These are phyloP conservation scores for Odontothrips loti DNA, from an alignment of 2,888 invertebrate species.

Conservation along the genomic window DNA sequence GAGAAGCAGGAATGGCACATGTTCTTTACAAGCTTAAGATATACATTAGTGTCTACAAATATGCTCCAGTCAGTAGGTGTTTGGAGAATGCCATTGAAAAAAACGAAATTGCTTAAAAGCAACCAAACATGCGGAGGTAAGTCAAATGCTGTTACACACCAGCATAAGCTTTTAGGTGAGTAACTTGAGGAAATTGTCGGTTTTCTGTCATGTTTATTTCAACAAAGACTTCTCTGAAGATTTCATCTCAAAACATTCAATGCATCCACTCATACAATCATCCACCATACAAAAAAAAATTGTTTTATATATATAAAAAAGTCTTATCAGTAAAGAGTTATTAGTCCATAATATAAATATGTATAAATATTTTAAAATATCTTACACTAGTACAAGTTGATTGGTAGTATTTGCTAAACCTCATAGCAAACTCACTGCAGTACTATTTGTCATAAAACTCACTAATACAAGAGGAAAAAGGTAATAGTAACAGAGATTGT, in stretches of 20 bases:
- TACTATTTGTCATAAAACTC: not conserved
- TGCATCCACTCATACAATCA: constrained; percentile 16
- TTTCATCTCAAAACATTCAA: not conserved
- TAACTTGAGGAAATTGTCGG: too few species aligned
- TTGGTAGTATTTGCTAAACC: constrained; percentile 2
- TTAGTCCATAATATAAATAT: not conserved
- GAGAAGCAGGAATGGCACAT: too few species aligned
- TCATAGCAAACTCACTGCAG: not conserved
- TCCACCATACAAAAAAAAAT: not conserved
- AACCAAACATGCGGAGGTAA: too few species aligned
- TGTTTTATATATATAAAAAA: not conserved
- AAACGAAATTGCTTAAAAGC: too few species aligned
- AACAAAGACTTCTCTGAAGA: not conserved
- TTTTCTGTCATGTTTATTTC: constrained; percentile 16
- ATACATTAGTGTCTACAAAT: too few species aligned
- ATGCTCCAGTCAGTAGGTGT: too few species aligned
- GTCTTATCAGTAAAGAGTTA: not conserved
- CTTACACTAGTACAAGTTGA: constrained; percentile 22
- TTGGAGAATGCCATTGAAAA: too few species aligned
- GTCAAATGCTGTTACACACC: too few species aligned
- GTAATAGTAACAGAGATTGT: not conserved
- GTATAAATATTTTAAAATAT: constrained; percentile 36
- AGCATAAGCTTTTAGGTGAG: too few species aligned
- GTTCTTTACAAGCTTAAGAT: too few species aligned
- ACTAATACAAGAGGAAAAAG: not conserved